Percentiles rank a stretch among this genome's conserved stretches.
Evolutionary conservation across 2,888 invertebrate genomes (phyloP).

Genomic region (Limenitis camilla): DNA sequence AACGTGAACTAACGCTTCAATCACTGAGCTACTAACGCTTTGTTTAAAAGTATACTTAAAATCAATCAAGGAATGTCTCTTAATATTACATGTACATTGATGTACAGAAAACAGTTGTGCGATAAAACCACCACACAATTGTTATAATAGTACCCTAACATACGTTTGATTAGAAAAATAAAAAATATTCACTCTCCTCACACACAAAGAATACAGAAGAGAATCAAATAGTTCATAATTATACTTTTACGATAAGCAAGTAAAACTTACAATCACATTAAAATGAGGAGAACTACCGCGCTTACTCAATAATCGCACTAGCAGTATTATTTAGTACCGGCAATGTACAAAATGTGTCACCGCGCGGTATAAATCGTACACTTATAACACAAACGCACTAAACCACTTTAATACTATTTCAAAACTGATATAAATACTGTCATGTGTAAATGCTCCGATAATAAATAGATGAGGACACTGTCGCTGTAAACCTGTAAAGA

Average conservation of each 20-base stretch:
- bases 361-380: conserved; percentile 38
- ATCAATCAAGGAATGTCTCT: conserved; percentile 16
- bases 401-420: neutral
- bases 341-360: conserved; percentile 45
- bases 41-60: too few relatives aligned
- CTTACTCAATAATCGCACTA: conserved; percentile 2
- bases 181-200: neutral
- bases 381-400: neutral
- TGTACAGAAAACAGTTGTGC: conserved; percentile 14
- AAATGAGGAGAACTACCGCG: conserved; percentile 17
- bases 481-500: neutral
- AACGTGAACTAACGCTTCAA: too few relatives aligned
- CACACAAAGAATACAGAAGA: too few relatives aligned
- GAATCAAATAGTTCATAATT: too few relatives aligned
- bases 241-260: neutral
- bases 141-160: neutral
- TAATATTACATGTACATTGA: conserved; percentile 1
- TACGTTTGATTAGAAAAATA: conserved; percentile 1
- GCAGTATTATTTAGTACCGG: conserved; percentile 26
- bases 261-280: neutral
- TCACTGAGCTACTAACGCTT: too few relatives aligned
- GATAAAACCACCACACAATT: conserved; percentile 5
- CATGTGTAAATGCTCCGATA: too few relatives aligned
- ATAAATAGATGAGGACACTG: neutral
- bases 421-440: too few relatives aligned